A percentile compares a stretch with the other conserved stretches of the same genome.
These are phyloP conservation scores for Xenopus laevis DNA, from an alignment of 2,113 vertebrate species.

Conservation along the genomic window DNA sequence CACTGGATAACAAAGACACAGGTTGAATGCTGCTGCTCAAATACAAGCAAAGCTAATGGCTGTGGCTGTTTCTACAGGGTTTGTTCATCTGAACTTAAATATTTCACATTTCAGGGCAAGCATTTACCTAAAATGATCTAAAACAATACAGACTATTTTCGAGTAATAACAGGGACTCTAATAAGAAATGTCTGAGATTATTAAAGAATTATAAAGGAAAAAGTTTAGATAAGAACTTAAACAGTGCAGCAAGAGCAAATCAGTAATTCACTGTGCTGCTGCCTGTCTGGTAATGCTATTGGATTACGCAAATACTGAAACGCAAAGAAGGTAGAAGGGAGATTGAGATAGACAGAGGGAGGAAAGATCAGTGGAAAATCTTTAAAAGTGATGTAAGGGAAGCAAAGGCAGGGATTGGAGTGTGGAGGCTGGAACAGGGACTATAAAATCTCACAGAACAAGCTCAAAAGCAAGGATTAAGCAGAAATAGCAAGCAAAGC, in stretches of 20 bases:
- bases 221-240: constrained; percentile 3
- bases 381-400: constrained; percentile 77
- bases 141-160: not conserved
- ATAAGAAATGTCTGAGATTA: not conserved
- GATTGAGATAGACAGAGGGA: constrained; percentile 46
- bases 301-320: constrained; percentile 31
- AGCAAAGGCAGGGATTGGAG: constrained; percentile 67
- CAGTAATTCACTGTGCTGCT: not conserved
- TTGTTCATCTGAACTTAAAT: not conserved
- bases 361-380: constrained; percentile 72
- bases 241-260: not conserved
- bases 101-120: not conserved
- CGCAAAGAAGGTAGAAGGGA: constrained; percentile 33
- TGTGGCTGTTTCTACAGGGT: not conserved
- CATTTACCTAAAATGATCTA: not conserved
- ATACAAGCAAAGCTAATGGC: not conserved
- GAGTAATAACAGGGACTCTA: not conserved
- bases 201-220: not conserved
- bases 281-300: not conserved
- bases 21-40: no score
- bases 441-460: constrained; percentile 57
- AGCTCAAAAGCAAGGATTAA: constrained; percentile 49
- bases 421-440: constrained; percentile 51
- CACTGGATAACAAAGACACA: no score
- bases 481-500: constrained; percentile 43